phyloP scores from a whole-genome alignment of 2,113 vertebrate genomes.

The Calyptommatus sinebrachiatus region DNA sequence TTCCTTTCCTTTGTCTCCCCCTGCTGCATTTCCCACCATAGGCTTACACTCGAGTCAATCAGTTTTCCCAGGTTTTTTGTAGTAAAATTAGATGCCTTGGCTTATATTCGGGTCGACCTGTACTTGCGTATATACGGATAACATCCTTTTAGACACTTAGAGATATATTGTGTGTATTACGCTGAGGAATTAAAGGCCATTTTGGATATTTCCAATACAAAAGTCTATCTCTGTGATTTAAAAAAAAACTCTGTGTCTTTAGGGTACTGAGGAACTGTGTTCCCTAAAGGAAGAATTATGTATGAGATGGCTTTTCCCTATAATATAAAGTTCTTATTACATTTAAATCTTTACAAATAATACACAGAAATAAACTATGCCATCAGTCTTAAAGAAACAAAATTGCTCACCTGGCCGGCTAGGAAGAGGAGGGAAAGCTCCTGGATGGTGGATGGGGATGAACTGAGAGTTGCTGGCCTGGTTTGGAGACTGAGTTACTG shows the following conservation, averaged over 20 bases:
- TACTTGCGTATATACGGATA: no score
- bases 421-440: conserved; percentile 94
- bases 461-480: conserved; percentile 92
- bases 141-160: not conserved
- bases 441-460: conserved; percentile 95
- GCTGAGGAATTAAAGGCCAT: not conserved
- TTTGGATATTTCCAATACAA: not conserved
- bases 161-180: not conserved
- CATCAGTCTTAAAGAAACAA: not conserved
- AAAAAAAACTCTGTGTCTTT: not conserved
- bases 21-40: no score
- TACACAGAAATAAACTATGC: not conserved
- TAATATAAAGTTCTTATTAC: not conserved
- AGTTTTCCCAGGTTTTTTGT: no score
- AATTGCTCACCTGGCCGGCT: conserved; percentile 85
- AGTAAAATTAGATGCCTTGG: no score
- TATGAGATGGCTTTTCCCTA: not conserved
- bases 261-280: not conserved
- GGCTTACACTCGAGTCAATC: no score
- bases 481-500: conserved; percentile 83
- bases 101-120: no score
- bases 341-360: no score
- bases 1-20: no score
- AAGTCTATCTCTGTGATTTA: not conserved
- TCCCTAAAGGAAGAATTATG: not conserved